Base-by-base conservation (phyloP, 2,888 invertebrate species). In the Lepidocyrtoides sp. region DNA sequence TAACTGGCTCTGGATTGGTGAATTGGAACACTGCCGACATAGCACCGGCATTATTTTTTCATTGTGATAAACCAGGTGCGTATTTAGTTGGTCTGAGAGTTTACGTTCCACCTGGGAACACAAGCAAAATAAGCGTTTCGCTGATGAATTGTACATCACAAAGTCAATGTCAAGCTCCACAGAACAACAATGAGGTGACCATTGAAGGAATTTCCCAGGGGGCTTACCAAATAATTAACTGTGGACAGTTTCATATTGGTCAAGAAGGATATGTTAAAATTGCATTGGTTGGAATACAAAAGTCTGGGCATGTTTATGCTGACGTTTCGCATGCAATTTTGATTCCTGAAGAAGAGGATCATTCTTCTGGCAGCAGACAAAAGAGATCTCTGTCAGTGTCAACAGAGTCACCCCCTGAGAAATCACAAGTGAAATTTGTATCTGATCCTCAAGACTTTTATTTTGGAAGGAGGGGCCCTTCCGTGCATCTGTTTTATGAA, bases 391-490 rank as follows among this genome's bases (percentile, higher is more conserved):
- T 54, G 12, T 20, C 60, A 1, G 66, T 3, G 41, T 2, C 8
- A 48, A n/a, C n/a, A n/a, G n/a, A n/a, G n/a, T n/a, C n/a, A n/a
- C 20, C 51, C 2, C 60, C 48, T 2, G 63, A 77, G 10, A 77
- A 60, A 20, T 86, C 86, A n/a, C 20, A 12, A 12, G 12, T 86
- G 10, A 75, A 63, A 17, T 92, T 90, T 85, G 91, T 91, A 0
- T 57, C 32, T 0, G 81, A 89, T 36, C 84, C 87, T 0, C 54
- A 63, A 5, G 93, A 93, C 23, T 93, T 92, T 63, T 93, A 94
- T 57, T 94, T 90, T 66, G 93, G 93, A 0, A 48, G 93, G 44
- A 51, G 94, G 48, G 94, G 94, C 8, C 93, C 94, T 12, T 93
- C 93, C 0, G 93, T 93, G 4, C 94, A 93, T 83, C 63, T 94